Evolutionary conservation across 2,113 vertebrate genomes (phyloP).

Genomic region (Tor tambroides): DNA sequence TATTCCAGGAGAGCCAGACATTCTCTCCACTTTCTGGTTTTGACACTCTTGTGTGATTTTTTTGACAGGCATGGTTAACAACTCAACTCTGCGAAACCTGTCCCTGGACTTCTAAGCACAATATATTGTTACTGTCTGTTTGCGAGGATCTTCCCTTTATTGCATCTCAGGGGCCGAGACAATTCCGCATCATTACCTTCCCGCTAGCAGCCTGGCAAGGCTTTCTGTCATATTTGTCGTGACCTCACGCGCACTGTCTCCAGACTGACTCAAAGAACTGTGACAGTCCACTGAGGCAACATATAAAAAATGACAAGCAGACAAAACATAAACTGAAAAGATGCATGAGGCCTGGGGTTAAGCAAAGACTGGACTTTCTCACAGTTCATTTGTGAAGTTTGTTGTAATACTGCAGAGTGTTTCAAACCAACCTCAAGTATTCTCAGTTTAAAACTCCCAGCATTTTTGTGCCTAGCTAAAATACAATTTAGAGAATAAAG

Average conservation of each 20-base stretch:
- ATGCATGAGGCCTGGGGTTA: conserved; percentile 24
- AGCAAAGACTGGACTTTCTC: conserved; percentile 15
- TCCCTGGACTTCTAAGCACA: conserved; percentile 46
- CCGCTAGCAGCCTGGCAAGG: conserved; percentile 32
- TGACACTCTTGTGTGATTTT: conserved; percentile 44
- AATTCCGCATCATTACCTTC: conserved; percentile 49
- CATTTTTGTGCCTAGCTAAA: not conserved
- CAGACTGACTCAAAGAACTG: conserved; percentile 38
- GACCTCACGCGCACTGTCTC: conserved; percentile 51
- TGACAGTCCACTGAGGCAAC: conserved; percentile 42
- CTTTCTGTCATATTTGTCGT: conserved; percentile 52
- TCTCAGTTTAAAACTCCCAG: not conserved
- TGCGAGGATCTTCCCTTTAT: conserved; percentile 34
- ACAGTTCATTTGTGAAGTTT: conserved; percentile 14
- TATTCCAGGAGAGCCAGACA: conserved; percentile 22
- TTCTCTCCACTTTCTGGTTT: conserved; percentile 25
- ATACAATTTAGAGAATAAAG: not conserved
- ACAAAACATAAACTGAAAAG: conserved; percentile 36
- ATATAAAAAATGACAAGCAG: conserved; percentile 46
- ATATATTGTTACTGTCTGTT: conserved; percentile 33
- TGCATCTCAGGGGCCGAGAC: conserved; percentile 37
- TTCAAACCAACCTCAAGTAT: not conserved
- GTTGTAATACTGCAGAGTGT: not conserved
- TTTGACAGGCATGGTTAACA: conserved; percentile 51
- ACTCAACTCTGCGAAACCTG: conserved; percentile 39